These are phyloP conservation scores for Portunus trituberculatus DNA, from an alignment of 1,140 invertebrate species.

Conservation along the genomic window DNA sequence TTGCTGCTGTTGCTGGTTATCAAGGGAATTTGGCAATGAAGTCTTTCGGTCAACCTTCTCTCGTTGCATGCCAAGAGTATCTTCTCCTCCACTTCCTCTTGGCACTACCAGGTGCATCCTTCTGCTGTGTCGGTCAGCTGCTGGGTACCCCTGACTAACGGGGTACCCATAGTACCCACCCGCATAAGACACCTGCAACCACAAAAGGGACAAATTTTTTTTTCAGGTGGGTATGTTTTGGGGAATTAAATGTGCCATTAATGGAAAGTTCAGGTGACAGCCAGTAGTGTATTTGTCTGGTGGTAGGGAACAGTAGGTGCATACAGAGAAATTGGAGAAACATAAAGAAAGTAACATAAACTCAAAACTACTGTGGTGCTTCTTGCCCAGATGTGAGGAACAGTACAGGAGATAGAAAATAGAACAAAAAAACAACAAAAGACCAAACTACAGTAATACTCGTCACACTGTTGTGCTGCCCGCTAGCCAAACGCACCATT, in stretches of 20 bases:
- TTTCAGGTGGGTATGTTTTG: conserved; percentile 23
- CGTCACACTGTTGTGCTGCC: neutral
- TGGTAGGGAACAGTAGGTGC: conserved; percentile 18
- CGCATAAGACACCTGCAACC: conserved; percentile 69
- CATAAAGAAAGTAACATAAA: neutral
- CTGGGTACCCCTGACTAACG: conserved; percentile 70
- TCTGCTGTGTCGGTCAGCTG: conserved; percentile 55
- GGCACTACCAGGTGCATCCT: conserved; percentile 70
- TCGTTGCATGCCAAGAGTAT: conserved; percentile 51
- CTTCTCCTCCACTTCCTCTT: conserved; percentile 58
- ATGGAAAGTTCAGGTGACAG: neutral
- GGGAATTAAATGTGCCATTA: neutral
- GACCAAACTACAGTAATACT: neutral
- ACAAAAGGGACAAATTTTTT: conserved; percentile 51
- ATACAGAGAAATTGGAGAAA: neutral
- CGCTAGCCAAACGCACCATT: neutral
- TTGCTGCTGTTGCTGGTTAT: conserved; percentile 62
- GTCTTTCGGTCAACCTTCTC: conserved; percentile 69
- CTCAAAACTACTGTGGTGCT: conserved; percentile 7
- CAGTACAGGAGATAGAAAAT: neutral
- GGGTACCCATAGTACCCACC: conserved; percentile 74
- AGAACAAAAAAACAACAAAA: neutral
- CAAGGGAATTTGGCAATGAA: conserved; percentile 62
- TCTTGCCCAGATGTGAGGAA: neutral
- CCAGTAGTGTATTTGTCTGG: conserved; percentile 21